phyloP scores from a whole-genome alignment of 2,888 invertebrate species.

The Axea sp. region DNA sequence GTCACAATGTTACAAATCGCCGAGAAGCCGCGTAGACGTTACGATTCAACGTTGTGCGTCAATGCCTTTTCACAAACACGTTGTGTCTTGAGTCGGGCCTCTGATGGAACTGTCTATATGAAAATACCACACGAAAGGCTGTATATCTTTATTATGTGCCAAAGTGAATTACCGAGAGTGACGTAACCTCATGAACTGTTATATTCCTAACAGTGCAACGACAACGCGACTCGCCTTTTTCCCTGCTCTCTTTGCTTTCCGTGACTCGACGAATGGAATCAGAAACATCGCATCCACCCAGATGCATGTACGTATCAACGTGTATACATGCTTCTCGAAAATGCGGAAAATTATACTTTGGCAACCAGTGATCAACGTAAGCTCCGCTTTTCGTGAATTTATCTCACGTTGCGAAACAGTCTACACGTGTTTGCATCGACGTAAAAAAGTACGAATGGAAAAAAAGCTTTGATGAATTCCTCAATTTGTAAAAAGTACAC shows the following conservation, averaged over 20 bases:
- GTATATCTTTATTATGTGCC: slow-evolving; percentile 59
- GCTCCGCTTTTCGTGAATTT: slow-evolving; percentile 18
- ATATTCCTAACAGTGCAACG: slow-evolving; percentile 41
- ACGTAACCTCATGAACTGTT: slow-evolving; percentile 58
- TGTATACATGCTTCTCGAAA: neutral
- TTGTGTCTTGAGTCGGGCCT: slow-evolving; percentile 42
- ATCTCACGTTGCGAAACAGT: slow-evolving; percentile 11
- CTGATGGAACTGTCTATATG: slow-evolving; percentile 56
- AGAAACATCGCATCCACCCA: slow-evolving; percentile 22
- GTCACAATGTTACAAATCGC: slow-evolving; percentile 26
- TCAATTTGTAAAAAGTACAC: too few species aligned
- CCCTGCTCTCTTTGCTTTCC: slow-evolving; percentile 22
- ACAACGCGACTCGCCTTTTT: slow-evolving; percentile 23
- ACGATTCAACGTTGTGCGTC: slow-evolving; percentile 15
- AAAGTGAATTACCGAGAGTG: slow-evolving; percentile 60
- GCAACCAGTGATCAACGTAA: slow-evolving; percentile 22
- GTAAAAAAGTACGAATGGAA: neutral
- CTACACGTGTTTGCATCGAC: slow-evolving; percentile 8
- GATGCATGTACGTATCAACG: neutral
- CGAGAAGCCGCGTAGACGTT: neutral
- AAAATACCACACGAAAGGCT: slow-evolving; percentile 51
- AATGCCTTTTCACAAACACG: slow-evolving; percentile 22
- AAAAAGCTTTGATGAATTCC: too few species aligned
- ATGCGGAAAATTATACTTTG: slow-evolving; percentile 40
- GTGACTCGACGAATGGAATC: slow-evolving; percentile 31